Base-by-base conservation (phyloP, 2,113 vertebrate species). In the Prochilodus magdalenae region DNA sequence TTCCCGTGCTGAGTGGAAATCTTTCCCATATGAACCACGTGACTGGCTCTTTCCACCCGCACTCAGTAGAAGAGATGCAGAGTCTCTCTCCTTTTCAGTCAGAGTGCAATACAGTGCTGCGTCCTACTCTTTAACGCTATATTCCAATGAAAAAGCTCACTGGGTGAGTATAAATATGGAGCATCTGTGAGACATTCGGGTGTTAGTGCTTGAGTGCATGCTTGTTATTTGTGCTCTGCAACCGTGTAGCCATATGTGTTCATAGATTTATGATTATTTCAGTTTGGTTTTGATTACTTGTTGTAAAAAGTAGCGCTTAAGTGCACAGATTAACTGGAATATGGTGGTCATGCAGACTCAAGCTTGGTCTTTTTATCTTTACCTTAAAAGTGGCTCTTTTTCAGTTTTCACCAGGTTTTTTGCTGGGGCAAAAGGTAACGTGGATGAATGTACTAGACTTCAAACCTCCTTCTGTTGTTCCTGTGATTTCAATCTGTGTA, bases 91-190 rank as follows among this genome's bases (percentile, higher is more conserved):
- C 83, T 76, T 36, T 87, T 74, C 86, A 81, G 86, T 85, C 86
- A 90, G 89, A 87, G 83, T 90, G 89, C 91, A 87, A 90, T 88
- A 90, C 89, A 89, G 90, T 91, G 90, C 70, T 55, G 84, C 66
- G 83, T 53, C 59, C 88, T 88, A 89, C 86, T 86, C 85, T 62
- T 80, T 85, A 81, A 27, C 80, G 85, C 82, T 82, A 53, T 89
- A 85, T 91, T 91, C 93, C 90, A 93, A 95, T 95, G 94, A 94
- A 89, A 95, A 93, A 90, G 85, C 90, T 80, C 80, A 85, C 86
- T 71, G 77, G 93, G 94, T 95, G 90, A 95, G 94, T 94, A 70
- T 8, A 83, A n/a, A n/a, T 33, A 14, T 16, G 33, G 15, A 24
- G 66, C 69, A 49, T 29, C 10, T n/a, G 18, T 59, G 40, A 71